Base-by-base conservation (phyloP, 2,113 vertebrate species). In the Austrofundulus limnaeus region DNA sequence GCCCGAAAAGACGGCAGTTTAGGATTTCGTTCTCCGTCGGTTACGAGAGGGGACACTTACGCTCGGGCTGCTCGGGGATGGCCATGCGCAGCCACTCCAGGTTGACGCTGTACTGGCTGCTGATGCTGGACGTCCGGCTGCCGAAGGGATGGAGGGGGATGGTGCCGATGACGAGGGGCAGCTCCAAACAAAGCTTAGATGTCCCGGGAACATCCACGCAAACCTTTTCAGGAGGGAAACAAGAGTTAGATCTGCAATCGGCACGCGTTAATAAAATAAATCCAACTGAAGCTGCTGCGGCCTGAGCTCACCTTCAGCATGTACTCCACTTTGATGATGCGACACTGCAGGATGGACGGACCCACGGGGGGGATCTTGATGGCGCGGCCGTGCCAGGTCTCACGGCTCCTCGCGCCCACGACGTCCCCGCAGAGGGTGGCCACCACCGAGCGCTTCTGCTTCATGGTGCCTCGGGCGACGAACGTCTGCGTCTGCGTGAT, bases 401-500 rank as follows among this genome's bases (percentile, higher is more conserved):
- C 94, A 2, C 94, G 57, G 66, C 85, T 89, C 19, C 90, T 90
- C 0, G 96, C 89, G 0, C 88, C 91, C 0, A 99, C 92, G 0
- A 92, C 72, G 46, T 98, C 95, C 0, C 97, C 96, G 0, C 66
- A 75, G 0, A 98, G 85, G 0, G 92, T 96, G 66, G 94, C 96
- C 76, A 99, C 95, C 70, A 98, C 94, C 0, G 91, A 75, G 1
- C 80, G 92, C 87, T 98, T 99, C 92, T 97, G 94, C 89, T 97
- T 98, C 88, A 91, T 93, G 68, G 94, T 93, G 11, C 97, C 96
- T 0, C 96, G 90, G 0, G 95, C 97, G 0, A 95, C 82, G 87
- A 98, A 99, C 1, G 95, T 97, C 91, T 98, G 97, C 0, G 94
- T 97, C 91, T 99, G 97, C 12, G 94, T 93, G 82, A 99, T 94